These are phyloP conservation scores for Dryocosmus kuriphilus DNA, from an alignment of 2,888 invertebrate genomes.

Conservation along the genomic window DNA sequence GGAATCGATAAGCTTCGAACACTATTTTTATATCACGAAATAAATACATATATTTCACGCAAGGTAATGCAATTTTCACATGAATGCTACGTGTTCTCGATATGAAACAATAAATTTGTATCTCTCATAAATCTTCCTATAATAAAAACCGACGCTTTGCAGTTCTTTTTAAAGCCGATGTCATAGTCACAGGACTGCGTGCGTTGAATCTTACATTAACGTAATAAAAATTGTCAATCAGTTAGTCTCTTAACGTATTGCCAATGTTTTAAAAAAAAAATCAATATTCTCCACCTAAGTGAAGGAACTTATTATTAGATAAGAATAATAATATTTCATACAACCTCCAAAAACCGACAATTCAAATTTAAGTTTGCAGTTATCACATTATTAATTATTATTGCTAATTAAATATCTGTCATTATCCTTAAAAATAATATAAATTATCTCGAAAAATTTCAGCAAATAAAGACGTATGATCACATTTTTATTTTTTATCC, in stretches of 20 bases:
- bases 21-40: not conserved
- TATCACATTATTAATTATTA: not conserved
- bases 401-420: not conserved
- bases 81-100: not conserved
- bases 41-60: not conserved
- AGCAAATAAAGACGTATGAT: too few species aligned
- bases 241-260: not conserved
- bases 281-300: too few species aligned
- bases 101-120: not conserved
- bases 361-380: too few species aligned
- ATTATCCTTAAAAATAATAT: not conserved
- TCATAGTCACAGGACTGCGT: not conserved
- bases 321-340: not conserved
- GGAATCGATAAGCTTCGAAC: not conserved
- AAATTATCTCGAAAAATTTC: too few species aligned
- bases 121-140: not conserved
- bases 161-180: not conserved
- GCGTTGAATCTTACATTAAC: not conserved
- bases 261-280: not conserved
- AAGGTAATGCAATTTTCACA: not conserved
- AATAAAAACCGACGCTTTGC: not conserved
- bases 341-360: too few species aligned
- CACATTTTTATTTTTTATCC: not conserved
- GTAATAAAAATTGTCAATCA: not conserved
- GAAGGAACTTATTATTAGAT: too few species aligned